These are phyloP conservation scores for Pteria penguin DNA, from an alignment of 2,888 invertebrate genomes.

Conservation along the genomic window DNA sequence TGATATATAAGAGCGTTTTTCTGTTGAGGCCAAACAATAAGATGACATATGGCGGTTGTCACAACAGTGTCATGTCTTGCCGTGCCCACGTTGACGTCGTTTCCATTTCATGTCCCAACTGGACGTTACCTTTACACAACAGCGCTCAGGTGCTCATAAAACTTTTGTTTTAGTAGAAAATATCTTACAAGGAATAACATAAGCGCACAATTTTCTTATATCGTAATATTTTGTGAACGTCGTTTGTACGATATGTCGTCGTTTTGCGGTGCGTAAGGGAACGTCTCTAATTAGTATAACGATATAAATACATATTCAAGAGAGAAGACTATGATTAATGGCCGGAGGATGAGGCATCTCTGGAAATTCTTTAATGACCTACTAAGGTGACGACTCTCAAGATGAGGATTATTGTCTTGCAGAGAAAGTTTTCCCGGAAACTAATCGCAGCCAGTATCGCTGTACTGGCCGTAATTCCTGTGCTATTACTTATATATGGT, in stretches of 20 bases:
- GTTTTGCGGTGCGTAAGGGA: too few species aligned
- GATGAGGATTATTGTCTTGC: neutral
- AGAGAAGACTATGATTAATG: too few species aligned
- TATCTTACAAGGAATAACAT: too few species aligned
- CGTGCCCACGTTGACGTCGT: neutral
- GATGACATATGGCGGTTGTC: neutral
- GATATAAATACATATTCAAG: too few species aligned
- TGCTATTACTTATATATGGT: neutral
- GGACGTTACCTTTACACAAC: neutral
- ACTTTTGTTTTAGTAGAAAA: too few species aligned
- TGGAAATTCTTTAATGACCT: too few species aligned
- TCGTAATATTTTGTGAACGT: too few species aligned
- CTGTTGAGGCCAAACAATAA: neutral
- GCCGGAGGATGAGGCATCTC: too few species aligned
- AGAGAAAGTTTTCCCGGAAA: neutral
- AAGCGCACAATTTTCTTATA: too few species aligned
- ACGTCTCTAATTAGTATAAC: too few species aligned
- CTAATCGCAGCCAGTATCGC: neutral
- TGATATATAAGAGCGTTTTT: neutral
- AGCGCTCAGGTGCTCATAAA: neutral
- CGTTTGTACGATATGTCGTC: too few species aligned
- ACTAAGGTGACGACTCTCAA: too few species aligned
- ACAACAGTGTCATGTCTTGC: neutral
- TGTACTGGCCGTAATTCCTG: neutral
- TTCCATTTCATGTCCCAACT: neutral